These are phyloP conservation scores for Drosophila cardini DNA, from an alignment of 1,140 invertebrate species.

Conservation along the genomic window DNA sequence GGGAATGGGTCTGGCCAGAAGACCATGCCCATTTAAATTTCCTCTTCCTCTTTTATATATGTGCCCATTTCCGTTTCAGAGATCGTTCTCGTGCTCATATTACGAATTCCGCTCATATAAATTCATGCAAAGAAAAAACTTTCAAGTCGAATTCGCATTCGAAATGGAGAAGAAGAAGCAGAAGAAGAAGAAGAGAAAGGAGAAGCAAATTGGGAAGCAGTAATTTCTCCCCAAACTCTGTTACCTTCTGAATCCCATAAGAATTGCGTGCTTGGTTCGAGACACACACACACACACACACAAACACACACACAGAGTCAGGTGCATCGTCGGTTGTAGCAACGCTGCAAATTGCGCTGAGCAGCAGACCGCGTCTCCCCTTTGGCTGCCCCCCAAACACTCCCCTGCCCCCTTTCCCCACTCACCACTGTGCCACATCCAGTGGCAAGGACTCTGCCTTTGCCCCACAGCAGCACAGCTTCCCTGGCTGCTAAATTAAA, in stretches of 20 bases:
- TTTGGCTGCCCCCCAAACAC: too few relatives aligned
- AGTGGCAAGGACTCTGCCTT: constrained; percentile 33
- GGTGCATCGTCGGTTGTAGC: constrained; percentile 39
- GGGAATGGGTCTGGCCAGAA: constrained; percentile 24
- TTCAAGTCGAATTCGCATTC: not conserved
- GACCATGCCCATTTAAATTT: constrained; percentile 25
- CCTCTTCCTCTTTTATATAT: constrained; percentile 19
- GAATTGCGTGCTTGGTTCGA: constrained; percentile 36
- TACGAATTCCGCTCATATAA: constrained; percentile 60
- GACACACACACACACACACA: not conserved
- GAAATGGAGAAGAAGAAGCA: not conserved
- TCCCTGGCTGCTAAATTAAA: constrained; percentile 60
- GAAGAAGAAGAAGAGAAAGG: not conserved
- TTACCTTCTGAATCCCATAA: not conserved
- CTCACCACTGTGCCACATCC: constrained; percentile 11
- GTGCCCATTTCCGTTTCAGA: constrained; percentile 21
- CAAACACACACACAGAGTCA: constrained; percentile 8
- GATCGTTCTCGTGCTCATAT: constrained; percentile 15
- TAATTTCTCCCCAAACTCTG: not conserved
- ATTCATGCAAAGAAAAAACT: constrained; percentile 34
- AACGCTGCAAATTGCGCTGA: constrained; percentile 56
- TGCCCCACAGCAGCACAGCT: constrained; percentile 10
- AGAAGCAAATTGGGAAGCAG: not conserved
- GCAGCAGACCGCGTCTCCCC: constrained; percentile 10
- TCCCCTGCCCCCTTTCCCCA: too few relatives aligned